Evolutionary conservation across 2,113 vertebrate genomes (phyloP).

Genomic region (Bungarus multicinctus): DNA sequence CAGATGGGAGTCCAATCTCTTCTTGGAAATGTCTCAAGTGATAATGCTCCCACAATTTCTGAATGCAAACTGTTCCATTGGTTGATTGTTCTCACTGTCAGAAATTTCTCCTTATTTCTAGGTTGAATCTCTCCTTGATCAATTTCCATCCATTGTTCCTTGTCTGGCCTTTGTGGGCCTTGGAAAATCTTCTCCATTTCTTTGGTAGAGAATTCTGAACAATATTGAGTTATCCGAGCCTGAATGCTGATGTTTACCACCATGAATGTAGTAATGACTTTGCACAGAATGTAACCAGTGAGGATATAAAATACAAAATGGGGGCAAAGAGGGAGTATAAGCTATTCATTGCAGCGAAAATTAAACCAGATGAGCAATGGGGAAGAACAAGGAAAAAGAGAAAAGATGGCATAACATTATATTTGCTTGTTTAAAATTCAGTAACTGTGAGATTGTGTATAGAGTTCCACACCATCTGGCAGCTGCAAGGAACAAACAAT

Average conservation of each 20-base stretch:
- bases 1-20: too few relatives aligned
- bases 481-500: constrained; percentile 55
- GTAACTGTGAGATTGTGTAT: constrained; percentile 38
- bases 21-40: too few relatives aligned
- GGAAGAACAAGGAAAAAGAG: background rate
- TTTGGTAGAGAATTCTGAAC: background rate
- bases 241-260: background rate
- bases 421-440: constrained; percentile 51
- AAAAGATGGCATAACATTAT: background rate
- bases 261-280: background rate
- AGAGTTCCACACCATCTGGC: constrained; percentile 59
- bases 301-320: background rate
- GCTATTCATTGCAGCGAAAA: background rate
- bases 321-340: background rate
- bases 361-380: background rate
- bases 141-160: too few relatives aligned
- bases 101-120: too few relatives aligned
- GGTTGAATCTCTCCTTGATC: too few relatives aligned
- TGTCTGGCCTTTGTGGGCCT: too few relatives aligned
- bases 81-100: too few relatives aligned
- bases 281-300: background rate
- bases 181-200: background rate
- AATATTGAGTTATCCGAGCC: background rate
- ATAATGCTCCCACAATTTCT: too few relatives aligned
- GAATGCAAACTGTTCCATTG: too few relatives aligned